Evolutionary conservation across 2,888 invertebrate genomes (phyloP).

Genomic region (Drosophila merina): DNA sequence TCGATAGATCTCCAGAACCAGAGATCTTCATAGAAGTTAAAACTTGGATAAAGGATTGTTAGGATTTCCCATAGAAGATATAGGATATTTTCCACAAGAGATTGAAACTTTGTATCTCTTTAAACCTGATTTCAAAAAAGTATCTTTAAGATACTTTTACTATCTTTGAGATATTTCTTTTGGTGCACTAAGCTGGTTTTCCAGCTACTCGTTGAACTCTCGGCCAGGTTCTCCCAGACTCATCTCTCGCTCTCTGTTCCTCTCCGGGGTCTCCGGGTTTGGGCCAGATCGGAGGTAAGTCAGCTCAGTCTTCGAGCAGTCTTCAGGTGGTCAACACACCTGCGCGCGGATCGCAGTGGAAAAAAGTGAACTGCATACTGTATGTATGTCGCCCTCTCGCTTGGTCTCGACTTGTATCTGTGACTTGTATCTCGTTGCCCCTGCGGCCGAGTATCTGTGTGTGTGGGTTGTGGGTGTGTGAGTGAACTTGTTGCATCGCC

Average conservation of each 20-base stretch:
- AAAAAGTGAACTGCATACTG: slow-evolving; percentile 52
- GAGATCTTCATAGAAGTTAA: not conserved
- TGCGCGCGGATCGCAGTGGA: slow-evolving; percentile 73
- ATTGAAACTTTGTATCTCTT: not conserved
- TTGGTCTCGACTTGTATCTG: slow-evolving; percentile 27
- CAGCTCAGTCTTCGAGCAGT: slow-evolving; percentile 84
- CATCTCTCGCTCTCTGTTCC: slow-evolving; percentile 17
- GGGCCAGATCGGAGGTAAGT: slow-evolving; percentile 50
- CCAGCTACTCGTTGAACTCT: slow-evolving; percentile 50
- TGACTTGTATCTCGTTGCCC: slow-evolving; percentile 12
- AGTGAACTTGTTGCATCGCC: slow-evolving; percentile 77
- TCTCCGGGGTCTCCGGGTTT: slow-evolving; percentile 9
- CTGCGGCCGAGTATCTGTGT: slow-evolving; percentile 31
- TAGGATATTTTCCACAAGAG: too few species aligned
- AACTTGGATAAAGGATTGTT: not conserved
- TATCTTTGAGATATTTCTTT: slow-evolving; percentile 2
- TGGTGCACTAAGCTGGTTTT: slow-evolving; percentile 49
- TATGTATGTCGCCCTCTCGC: slow-evolving; percentile 37
- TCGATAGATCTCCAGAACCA: not conserved
- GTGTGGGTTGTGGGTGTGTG: slow-evolving; percentile 38
- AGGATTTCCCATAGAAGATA: too few species aligned
- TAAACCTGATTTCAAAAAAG: not conserved
- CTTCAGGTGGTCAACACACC: slow-evolving; percentile 83
- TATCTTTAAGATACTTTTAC: not conserved
- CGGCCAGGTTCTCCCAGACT: slow-evolving; percentile 18